Evolutionary conservation across 2,113 vertebrate species (phyloP).

Genomic region (Chionis minor): DNA sequence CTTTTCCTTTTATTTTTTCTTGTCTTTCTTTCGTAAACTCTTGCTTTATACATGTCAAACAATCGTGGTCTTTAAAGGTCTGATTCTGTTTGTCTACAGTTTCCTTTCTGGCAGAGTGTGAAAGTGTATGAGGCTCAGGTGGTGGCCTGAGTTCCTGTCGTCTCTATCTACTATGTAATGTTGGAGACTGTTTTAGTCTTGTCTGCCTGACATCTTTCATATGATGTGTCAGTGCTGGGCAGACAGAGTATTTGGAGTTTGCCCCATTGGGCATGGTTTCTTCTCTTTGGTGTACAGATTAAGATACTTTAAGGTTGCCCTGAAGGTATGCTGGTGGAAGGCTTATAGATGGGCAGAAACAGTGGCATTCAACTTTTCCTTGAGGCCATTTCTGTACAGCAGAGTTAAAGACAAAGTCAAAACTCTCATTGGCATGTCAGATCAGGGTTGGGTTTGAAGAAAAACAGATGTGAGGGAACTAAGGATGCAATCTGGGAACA

Average conservation of each 20-base stretch:
- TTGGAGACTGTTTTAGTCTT: not conserved
- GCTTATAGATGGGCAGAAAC: not conserved
- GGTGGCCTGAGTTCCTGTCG: not conserved
- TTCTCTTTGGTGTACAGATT: not conserved
- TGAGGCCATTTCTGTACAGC: not conserved
- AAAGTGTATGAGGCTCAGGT: not conserved
- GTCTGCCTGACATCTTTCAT: not conserved
- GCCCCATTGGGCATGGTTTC: not conserved
- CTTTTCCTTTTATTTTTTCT: not conserved
- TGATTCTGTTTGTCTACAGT: not conserved
- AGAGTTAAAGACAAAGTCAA: not conserved
- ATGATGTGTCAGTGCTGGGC: not conserved
- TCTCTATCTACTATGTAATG: not conserved
- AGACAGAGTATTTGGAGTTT: not conserved
- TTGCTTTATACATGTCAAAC: not conserved
- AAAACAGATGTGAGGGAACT: not conserved
- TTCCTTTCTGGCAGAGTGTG: not conserved
- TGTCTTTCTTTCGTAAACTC: not conserved
- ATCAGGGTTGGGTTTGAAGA: not conserved
- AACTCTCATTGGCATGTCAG: not conserved
- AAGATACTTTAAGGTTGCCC: not conserved
- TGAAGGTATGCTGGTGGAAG: not conserved
- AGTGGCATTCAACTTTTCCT: not conserved
- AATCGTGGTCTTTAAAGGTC: not conserved
- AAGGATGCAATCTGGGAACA: not conserved